Evolutionary conservation across 2,888 invertebrate species (phyloP).

Genomic region (Isotomurus palustris): DNA sequence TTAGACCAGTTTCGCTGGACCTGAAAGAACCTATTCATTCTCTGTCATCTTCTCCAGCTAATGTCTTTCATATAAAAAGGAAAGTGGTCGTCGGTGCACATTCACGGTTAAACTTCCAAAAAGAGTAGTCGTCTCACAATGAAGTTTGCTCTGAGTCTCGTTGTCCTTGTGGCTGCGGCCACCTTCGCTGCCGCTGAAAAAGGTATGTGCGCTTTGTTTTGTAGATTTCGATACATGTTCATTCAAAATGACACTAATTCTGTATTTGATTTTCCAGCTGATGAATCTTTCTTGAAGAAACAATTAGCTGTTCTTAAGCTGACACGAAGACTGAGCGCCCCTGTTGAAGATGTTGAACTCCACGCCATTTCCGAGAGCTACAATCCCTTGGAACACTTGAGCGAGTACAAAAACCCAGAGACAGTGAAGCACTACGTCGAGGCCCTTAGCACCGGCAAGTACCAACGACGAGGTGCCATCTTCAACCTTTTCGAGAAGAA

Average conservation of each 20-base stretch:
- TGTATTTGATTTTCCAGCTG: conserved; percentile 19
- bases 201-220: too few species aligned
- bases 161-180: conserved; percentile 26
- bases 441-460: conserved; percentile 26
- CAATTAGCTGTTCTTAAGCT: conserved; percentile 38
- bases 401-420: conserved; percentile 30
- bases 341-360: conserved; percentile 34
- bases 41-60: too few species aligned
- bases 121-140: conserved; percentile 24
- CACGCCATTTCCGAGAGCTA: conserved; percentile 22
- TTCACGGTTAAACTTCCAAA: too few species aligned
- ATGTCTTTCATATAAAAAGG: too few species aligned
- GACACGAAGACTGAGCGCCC: conserved; percentile 29
- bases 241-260: too few species aligned
- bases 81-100: too few species aligned
- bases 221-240: too few species aligned
- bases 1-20: too few species aligned
- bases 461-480: conserved; percentile 28
- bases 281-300: conserved; percentile 29
- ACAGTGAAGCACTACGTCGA: conserved; percentile 24
- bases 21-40: too few species aligned
- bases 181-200: conserved; percentile 23
- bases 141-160: conserved; percentile 30
- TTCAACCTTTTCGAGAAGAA: conserved; percentile 44
- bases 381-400: conserved; percentile 29